phyloP scores from a whole-genome alignment of 2,888 invertebrate genomes.

The Himalopsyche tibetana region DNA sequence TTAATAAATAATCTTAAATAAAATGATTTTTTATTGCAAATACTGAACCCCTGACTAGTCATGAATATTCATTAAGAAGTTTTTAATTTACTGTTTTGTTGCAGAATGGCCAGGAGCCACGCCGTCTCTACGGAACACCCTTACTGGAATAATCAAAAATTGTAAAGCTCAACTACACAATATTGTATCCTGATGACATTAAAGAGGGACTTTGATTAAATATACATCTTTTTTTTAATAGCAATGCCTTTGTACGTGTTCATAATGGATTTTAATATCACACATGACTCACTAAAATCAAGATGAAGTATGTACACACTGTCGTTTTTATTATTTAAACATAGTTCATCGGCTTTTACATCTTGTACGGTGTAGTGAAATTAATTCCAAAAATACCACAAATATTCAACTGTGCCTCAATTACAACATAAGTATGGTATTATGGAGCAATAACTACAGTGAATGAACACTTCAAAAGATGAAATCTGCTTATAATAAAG shows the following conservation, averaged over 20 bases:
- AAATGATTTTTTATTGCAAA: slow-evolving; percentile 55
- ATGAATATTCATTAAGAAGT: slow-evolving; percentile 53
- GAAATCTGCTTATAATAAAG: too few species aligned
- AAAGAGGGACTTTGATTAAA: slow-evolving; percentile 56
- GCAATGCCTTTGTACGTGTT: slow-evolving; percentile 53
- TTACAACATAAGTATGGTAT: too few species aligned
- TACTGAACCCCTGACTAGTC: slow-evolving; percentile 18
- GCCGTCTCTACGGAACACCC: slow-evolving; percentile 53
- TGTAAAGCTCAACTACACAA: slow-evolving; percentile 53
- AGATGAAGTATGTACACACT: slow-evolving; percentile 63
- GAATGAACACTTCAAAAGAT: too few species aligned
- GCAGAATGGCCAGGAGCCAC: slow-evolving; percentile 60
- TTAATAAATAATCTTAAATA: slow-evolving; percentile 62
- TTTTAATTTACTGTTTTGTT: slow-evolving; percentile 62
- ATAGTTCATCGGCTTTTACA: too few species aligned
- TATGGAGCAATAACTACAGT: too few species aligned
- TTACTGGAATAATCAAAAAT: slow-evolving; percentile 58
- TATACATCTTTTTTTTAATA: slow-evolving; percentile 58
- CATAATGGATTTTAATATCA: slow-evolving; percentile 44
- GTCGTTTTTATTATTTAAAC: background rate
- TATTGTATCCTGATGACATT: slow-evolving; percentile 56
- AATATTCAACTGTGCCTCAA: too few species aligned
- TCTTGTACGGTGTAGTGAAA: too few species aligned
- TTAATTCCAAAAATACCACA: too few species aligned
- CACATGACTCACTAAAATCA: slow-evolving; percentile 48